Percentiles rank a stretch among this genome's conserved stretches.
These are phyloP conservation scores for Temnopleurus reevesii DNA, from an alignment of 53 echinoderm and acorn worm species.

Conservation along the genomic window DNA sequence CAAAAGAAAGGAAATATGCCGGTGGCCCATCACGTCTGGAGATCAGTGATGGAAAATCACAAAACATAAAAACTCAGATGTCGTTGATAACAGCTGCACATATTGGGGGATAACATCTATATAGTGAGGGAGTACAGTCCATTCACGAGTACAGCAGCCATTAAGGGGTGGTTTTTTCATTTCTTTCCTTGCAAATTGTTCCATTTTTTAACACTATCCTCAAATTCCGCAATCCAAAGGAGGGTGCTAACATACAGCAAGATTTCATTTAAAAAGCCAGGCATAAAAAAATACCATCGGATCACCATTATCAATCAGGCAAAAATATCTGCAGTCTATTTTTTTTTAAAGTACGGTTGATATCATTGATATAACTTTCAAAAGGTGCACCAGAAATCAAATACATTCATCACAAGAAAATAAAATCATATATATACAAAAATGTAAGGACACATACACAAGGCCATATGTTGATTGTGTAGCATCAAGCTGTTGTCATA, in stretches of 20 bases:
- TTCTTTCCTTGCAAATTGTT: background rate
- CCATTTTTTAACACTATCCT: too few species aligned
- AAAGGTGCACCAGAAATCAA: slow-evolving; percentile 58
- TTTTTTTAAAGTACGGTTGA: background rate
- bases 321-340: background rate
- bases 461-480: slow-evolving; percentile 32
- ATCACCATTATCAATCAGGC: slow-evolving; percentile 53
- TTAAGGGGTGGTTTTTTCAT: background rate
- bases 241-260: slow-evolving; percentile 49
- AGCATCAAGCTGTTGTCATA: slow-evolving; percentile 45
- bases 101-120: slow-evolving; percentile 49
- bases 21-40: background rate
- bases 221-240: slow-evolving; percentile 21
- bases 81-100: slow-evolving; percentile 42
- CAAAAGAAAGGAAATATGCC: background rate
- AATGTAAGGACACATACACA: slow-evolving; percentile 48
- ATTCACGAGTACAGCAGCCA: slow-evolving; percentile 56
- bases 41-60: background rate
- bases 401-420: slow-evolving; percentile 35
- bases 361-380: background rate
- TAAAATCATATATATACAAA: slow-evolving; percentile 34
- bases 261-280: slow-evolving; percentile 50
- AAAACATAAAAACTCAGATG: slow-evolving; percentile 1
- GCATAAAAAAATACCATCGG: slow-evolving; percentile 38
- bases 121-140: slow-evolving; percentile 30